Evolutionary conservation across 35 echinoderm and acorn worm genomes (phyloP).

Genomic region (Heliocidaris tuberculata): DNA sequence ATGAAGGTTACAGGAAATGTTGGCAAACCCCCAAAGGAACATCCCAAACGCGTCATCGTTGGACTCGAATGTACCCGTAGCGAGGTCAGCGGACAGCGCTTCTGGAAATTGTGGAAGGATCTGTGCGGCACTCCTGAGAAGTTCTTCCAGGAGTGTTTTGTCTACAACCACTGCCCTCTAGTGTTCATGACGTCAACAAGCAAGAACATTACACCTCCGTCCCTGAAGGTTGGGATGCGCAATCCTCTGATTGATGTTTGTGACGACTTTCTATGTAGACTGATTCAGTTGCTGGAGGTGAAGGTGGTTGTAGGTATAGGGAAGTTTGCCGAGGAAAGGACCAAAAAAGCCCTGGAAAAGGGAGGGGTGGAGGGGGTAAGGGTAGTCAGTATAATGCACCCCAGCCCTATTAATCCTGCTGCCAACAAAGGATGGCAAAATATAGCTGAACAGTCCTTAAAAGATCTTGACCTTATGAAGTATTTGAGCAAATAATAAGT

Average conservation of each 20-base stretch:
- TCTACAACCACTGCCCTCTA: conserved; percentile 92
- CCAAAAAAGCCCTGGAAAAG: conserved; percentile 64
- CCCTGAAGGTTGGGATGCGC: conserved; percentile 64
- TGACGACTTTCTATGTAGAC: conserved; percentile 72
- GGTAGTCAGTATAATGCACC: conserved; percentile 82
- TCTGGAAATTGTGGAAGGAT: conserved; percentile 87
- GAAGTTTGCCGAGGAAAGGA: conserved; percentile 83
- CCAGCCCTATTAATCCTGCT: conserved; percentile 82
- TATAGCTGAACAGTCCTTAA: conserved; percentile 72
- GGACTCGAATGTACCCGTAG: conserved; percentile 78
- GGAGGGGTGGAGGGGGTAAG: conserved; percentile 73
- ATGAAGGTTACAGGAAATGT: conserved; percentile 86
- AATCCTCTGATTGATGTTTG: conserved; percentile 74
- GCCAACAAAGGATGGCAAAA: conserved; percentile 90
- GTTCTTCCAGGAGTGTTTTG: conserved; percentile 84
- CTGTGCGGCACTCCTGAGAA: conserved; percentile 79
- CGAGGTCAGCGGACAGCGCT: conserved; percentile 91
- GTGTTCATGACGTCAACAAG: conserved; percentile 86
- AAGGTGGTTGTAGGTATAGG: conserved; percentile 93
- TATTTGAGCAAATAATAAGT: conserved; percentile 57
- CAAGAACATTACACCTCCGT: conserved; percentile 91
- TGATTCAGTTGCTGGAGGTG: conserved; percentile 66
- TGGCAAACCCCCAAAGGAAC: conserved; percentile 83
- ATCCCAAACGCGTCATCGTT: conserved; percentile 83
- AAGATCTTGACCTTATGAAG: conserved; percentile 78